These are phyloP conservation scores for Ptilodon capucinus DNA, from an alignment of 2,888 invertebrate species.

Conservation along the genomic window DNA sequence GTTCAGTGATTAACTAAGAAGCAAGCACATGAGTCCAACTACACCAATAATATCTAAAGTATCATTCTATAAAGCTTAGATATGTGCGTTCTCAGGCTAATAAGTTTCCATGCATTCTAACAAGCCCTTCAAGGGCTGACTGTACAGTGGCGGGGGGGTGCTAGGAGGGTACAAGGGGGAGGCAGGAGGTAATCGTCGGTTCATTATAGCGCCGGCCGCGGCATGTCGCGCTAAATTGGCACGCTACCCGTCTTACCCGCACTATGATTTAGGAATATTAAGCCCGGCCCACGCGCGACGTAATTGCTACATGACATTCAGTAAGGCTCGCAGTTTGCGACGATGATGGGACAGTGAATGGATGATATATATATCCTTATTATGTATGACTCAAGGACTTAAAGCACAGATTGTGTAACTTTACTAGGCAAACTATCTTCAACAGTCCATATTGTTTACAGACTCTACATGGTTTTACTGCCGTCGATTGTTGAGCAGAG, in stretches of 20 bases:
- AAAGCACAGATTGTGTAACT: too few relatives aligned
- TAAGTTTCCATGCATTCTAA: neutral
- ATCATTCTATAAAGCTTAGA: too few relatives aligned
- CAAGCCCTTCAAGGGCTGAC: neutral
- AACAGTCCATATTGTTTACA: too few relatives aligned
- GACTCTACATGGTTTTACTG: too few relatives aligned
- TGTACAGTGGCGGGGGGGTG: slow-evolving; percentile 1
- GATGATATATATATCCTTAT: slow-evolving; percentile 3
- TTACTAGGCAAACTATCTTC: too few relatives aligned
- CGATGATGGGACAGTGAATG: slow-evolving; percentile 15
- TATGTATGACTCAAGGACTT: neutral
- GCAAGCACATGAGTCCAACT: too few relatives aligned
- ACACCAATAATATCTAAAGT: too few relatives aligned
- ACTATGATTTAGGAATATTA: slow-evolving; percentile 55
- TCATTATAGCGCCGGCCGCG: slow-evolving; percentile 31
- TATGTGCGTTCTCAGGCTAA: neutral
- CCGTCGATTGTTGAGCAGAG: neutral
- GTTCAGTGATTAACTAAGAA: too few relatives aligned
- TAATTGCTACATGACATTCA: slow-evolving; percentile 31
- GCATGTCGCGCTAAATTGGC: slow-evolving; percentile 44
- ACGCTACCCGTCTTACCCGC: slow-evolving; percentile 51
- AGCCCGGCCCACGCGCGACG: slow-evolving; percentile 35
- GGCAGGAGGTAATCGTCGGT: slow-evolving; percentile 31
- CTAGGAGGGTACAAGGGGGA: slow-evolving; percentile 2
- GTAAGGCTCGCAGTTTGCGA: slow-evolving; percentile 2